Percentiles rank a stretch among this genome's conserved stretches.
phyloP scores from a whole-genome alignment of 2,888 invertebrate genomes.

The Yponomeuta plumbellus region DNA sequence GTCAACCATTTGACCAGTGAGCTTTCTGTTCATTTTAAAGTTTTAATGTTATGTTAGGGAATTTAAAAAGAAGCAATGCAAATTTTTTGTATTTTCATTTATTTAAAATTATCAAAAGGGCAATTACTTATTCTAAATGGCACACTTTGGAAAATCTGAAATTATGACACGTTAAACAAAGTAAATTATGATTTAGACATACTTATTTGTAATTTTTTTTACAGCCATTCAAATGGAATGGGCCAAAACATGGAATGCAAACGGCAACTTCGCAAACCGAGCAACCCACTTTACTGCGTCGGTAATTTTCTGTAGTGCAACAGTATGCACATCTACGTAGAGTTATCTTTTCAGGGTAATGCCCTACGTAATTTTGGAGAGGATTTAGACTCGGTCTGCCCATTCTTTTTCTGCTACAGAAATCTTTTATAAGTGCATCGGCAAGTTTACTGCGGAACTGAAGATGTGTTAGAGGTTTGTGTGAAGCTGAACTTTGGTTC shows the following conservation, averaged over 20 bases:
- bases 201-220: slow-evolving; percentile 4
- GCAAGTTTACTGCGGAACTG: slow-evolving; percentile 16
- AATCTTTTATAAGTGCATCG: slow-evolving; percentile 6
- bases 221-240: slow-evolving; percentile 6
- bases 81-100: neutral
- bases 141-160: no score
- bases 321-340: slow-evolving; percentile 6
- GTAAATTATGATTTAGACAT: no score
- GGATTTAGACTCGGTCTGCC: slow-evolving; percentile 5
- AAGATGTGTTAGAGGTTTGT: slow-evolving; percentile 16
- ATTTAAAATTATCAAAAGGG: neutral
- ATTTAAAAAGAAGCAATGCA: neutral
- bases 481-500: slow-evolving; percentile 14
- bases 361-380: slow-evolving; percentile 1
- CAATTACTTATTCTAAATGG: no score
- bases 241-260: slow-evolving; percentile 1
- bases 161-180: no score
- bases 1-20: slow-evolving; percentile 6
- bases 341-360: slow-evolving; percentile 5
- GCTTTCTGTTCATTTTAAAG: slow-evolving; percentile 7
- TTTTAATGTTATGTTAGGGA: neutral
- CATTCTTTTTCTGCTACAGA: slow-evolving; percentile 7
- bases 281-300: slow-evolving; percentile 2
- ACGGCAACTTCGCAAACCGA: slow-evolving; percentile 1
- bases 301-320: slow-evolving; percentile 7